Percentiles rank a stretch among this genome's conserved stretches.
These are phyloP conservation scores for Verasper variegatus DNA, from an alignment of 2,113 vertebrate genomes.

Conservation along the genomic window DNA sequence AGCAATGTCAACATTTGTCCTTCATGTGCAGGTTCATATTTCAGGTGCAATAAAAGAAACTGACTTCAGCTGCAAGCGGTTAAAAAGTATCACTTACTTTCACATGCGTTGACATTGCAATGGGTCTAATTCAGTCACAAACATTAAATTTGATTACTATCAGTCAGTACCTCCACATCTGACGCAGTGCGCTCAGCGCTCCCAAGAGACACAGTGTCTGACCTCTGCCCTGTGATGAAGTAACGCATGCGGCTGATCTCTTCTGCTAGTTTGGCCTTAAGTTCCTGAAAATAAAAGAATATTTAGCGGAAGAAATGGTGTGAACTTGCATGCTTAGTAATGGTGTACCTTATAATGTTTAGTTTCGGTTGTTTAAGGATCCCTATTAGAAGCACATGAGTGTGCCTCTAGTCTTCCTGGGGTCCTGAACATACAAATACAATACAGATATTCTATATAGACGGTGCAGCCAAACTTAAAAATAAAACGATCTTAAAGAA, in stretches of 20 bases:
- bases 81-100: not conserved
- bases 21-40: constrained; percentile 8
- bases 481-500: no score
- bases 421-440: no score
- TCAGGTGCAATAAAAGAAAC: constrained; percentile 12
- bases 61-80: not conserved
- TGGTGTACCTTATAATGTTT: not conserved
- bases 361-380: not conserved
- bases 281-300: constrained; percentile 82
- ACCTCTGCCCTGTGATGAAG: constrained; percentile 87
- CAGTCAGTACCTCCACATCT: constrained; percentile 87
- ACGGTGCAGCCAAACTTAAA: no score
- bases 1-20: constrained; percentile 1
- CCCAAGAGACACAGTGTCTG: constrained; percentile 65
- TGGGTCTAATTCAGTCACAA: not conserved
- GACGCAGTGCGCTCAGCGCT: constrained; percentile 81
- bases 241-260: constrained; percentile 90
- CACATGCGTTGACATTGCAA: not conserved
- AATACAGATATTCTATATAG: no score
- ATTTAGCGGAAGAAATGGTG: not conserved
- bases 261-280: constrained; percentile 88
- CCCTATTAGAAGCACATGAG: no score
- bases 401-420: no score
- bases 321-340: not conserved
- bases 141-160: not conserved